phyloP scores from a whole-genome alignment of 2,113 vertebrate genomes.

The Apus apus region DNA sequence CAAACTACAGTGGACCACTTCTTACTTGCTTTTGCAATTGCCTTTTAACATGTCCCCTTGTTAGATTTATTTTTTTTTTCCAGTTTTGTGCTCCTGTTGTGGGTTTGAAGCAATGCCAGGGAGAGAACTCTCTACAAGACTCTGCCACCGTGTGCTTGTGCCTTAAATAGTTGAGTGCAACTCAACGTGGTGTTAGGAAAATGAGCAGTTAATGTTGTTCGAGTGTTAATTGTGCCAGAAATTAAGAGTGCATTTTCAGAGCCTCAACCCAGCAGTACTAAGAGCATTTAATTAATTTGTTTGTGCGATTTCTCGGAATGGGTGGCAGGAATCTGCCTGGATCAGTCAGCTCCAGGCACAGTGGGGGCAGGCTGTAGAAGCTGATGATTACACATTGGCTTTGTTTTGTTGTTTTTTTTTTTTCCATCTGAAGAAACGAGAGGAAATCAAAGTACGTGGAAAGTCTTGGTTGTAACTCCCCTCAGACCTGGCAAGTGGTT shows the following conservation, averaged over 20 bases:
- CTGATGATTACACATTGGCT: not conserved
- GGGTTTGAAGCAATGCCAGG: not conserved
- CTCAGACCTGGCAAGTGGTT: not conserved
- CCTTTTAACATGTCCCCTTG: not conserved
- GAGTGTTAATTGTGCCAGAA: slow-evolving; percentile 1
- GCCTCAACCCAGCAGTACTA: not conserved
- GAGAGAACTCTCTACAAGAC: not conserved
- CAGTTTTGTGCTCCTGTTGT: not conserved
- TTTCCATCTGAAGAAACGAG: not conserved
- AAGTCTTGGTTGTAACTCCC: not conserved
- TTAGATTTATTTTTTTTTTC: not conserved
- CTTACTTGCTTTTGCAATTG: not conserved
- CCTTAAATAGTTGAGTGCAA: not conserved
- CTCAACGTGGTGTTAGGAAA: not conserved
- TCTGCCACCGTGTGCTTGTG: not conserved
- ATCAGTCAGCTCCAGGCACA: not conserved
- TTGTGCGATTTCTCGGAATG: not conserved
- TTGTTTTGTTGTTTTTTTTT: not conserved
- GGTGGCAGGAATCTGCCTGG: not conserved
- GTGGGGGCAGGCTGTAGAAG: not conserved
- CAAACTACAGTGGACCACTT: not conserved
- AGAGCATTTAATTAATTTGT: slow-evolving; percentile 14
- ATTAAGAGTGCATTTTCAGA: not conserved
- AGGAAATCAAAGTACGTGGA: not conserved
- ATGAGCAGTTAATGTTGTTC: not conserved